Evolutionary conservation across 2,797 vertebrate genomes (phyloP), one percentile per base, ranked within the genome.

Genomic region (Rhinatrema bivittatum): DNA sequence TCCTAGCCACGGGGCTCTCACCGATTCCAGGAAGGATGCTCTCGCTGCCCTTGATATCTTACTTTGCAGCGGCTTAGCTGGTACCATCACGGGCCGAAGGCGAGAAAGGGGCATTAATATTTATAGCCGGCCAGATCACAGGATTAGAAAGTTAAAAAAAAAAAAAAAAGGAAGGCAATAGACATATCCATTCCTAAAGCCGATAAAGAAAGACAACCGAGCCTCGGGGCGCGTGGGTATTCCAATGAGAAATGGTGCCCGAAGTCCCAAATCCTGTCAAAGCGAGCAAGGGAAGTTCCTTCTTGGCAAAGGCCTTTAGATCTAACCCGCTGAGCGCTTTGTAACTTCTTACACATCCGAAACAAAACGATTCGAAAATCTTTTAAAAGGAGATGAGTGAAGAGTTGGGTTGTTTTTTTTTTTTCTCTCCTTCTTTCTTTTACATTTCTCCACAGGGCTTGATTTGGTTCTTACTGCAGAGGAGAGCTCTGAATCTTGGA

Each of bases 201-300:
- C 68, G 67, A 76, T 74, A 65, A 62, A 45, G 65, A 50, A 36
- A 56, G 72, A 72, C 74, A 68, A 42, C 47, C 52, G 53, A 60
- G 44, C 39, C 47, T 36, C 17, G 56, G 60, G 70, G 65, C 65
- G 50, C 43, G 52, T 76, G 37, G 39, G 74, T 60, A 58, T 44
- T 42, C 32, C 47, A 55, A 53, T 25, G 15, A 50, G 41, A 32
- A 53, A 48, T 16, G 30, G 44, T 56, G 42, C 70, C 74, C 66
- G 46, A 58, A 7, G 38, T 56, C 54, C 38, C 44, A 76, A 76
- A 81, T 85, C 86, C 78, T 53, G 76, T 78, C 64, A 68, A 61
- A 49, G 65, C 56, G 25, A 72, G 36, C 61, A 74, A 73, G 75
- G 66, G 48, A 53, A 86, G 84, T 85, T 92, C 88, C 90, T 91